Evolutionary conservation across 2,113 vertebrate genomes (phyloP).

Genomic region (Bothrops jararaca): DNA sequence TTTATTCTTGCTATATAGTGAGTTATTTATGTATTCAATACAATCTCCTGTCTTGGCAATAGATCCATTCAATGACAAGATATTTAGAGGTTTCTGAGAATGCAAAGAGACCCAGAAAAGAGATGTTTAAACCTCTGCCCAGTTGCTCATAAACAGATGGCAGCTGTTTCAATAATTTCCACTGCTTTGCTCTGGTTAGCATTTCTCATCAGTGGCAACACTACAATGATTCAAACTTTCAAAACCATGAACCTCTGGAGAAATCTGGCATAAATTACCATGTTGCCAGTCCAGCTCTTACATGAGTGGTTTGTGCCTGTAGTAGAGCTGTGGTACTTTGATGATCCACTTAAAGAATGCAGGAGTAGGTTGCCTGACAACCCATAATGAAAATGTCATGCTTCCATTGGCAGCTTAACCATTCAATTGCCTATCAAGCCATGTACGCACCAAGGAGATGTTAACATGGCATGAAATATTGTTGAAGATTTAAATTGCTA

Average conservation of each 20-base stretch:
- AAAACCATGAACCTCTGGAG: conserved; percentile 45
- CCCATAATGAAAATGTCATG: conserved; percentile 35
- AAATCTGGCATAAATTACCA: conserved; percentile 46
- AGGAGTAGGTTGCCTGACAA: conserved; percentile 39
- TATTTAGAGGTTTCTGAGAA: neutral
- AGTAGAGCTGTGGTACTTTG: conserved; percentile 37
- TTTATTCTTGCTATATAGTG: neutral
- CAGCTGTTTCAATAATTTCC: conserved; percentile 44
- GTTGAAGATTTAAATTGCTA: conserved; percentile 40
- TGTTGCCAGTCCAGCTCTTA: conserved; percentile 23
- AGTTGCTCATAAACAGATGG: conserved; percentile 25
- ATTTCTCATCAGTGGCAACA: conserved; percentile 44
- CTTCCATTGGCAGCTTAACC: conserved; percentile 25
- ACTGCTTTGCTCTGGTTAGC: conserved; percentile 27
- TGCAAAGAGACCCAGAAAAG: neutral
- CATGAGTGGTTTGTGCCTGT: conserved; percentile 34
- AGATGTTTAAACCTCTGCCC: neutral
- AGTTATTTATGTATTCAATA: neutral
- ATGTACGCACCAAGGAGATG: conserved; percentile 38
- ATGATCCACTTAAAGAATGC: conserved; percentile 29
- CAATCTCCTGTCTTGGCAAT: neutral
- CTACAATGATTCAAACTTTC: conserved; percentile 20
- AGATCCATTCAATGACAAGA: neutral
- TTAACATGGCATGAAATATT: conserved; percentile 41
- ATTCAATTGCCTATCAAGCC: conserved; percentile 6